Evolutionary conservation across 1,140 invertebrate genomes (phyloP), one percentile per base, ranked within the genome.

Genomic region (Pachypeltis micranthus): DNA sequence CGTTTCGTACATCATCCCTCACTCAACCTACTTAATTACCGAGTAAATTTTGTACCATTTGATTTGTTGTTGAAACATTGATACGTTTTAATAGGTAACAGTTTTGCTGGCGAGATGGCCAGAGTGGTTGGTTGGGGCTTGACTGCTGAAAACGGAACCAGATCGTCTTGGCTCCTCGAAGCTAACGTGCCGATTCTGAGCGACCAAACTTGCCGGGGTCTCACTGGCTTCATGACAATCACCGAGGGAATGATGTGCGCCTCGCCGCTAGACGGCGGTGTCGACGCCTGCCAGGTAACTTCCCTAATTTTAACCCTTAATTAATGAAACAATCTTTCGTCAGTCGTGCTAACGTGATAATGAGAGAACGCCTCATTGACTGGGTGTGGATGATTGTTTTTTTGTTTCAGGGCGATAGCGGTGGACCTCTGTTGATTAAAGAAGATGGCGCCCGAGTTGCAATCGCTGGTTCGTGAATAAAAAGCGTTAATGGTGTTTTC

Each of bases 101-200:
- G 72, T 60, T 82, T 80, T 66, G 70, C 71, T 0, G 77, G 74
- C 23, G 69, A 74, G 25, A 65, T 73, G 12, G 82, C 76, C 0
- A 78, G 77, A 2, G 79, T 84, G n/a, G 74, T 79, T 1, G 85
- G 85, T 4, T 86, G 84, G 84, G 85, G 84, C 12, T 73, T 77
- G 4, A 71, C 79, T 0, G 74, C 70, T 0, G 73, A 74, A 2
- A 72, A 75, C 1, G 77, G 77, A 1, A 68, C 70, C 12, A 72
- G 79, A 2, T 80, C 81, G 0, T 76, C 74, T 54, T 76, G 73
- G 25, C 72, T 85, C 1, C 70, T 78, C 62, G 76, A 81, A 66
- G 79, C 81, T 0, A 71, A 72, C 19, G 71, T 85, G 1, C 76
- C 74, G 34, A 69, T 77, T 21, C 68, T 75, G 47, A 70, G 66